phyloP scores from a whole-genome alignment of 2,113 vertebrate genomes.

The Cynocephalus volans region DNA sequence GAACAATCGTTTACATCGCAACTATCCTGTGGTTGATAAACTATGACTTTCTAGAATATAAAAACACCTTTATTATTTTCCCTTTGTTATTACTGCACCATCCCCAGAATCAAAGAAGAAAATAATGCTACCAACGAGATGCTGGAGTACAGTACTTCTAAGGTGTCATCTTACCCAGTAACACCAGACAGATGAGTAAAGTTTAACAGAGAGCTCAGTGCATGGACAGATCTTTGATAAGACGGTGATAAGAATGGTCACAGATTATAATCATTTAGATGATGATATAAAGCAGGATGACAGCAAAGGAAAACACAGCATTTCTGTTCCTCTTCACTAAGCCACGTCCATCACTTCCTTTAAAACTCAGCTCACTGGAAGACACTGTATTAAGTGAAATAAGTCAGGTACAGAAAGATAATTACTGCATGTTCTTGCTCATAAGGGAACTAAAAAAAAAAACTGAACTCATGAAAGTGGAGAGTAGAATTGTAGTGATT shows the following conservation, averaged over 20 bases:
- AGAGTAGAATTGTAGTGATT: no score
- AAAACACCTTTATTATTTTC: background rate
- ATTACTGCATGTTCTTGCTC: no score
- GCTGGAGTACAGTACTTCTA: background rate
- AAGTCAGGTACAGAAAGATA: no score
- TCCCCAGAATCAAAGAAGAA: background rate
- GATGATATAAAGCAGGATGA: background rate
- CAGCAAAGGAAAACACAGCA: background rate
- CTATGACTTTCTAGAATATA: background rate
- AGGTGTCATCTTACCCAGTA: background rate
- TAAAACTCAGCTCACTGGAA: background rate
- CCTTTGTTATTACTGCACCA: constrained; percentile 4
- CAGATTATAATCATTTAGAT: background rate
- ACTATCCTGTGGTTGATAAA: background rate
- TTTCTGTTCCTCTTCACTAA: background rate
- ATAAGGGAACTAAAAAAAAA: no score
- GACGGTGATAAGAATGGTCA: background rate
- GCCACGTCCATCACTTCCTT: background rate
- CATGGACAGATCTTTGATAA: background rate
- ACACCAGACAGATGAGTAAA: background rate
- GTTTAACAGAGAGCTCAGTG: background rate
- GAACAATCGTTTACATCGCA: background rate
- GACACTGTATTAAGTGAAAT: no score
- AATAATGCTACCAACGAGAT: background rate
- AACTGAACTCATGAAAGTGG: no score